A percentile compares a stretch with the other conserved stretches of the same genome.
Conservation (phyloP, 2,113 vertebrate species). For the Passer montanus region DNA sequence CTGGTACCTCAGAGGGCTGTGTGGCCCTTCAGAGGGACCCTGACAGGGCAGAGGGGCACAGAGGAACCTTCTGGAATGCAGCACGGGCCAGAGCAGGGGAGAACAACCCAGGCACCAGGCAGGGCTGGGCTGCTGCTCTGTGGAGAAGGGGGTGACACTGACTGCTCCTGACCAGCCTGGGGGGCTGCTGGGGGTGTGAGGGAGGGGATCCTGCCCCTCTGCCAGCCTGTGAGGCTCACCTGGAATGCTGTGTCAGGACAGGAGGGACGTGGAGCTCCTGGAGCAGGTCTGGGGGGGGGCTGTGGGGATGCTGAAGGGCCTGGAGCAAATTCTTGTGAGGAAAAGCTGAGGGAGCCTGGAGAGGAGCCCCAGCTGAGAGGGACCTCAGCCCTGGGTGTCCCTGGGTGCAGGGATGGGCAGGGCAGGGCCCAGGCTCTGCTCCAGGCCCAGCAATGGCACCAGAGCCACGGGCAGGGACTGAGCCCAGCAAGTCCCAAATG, state of each 20-base stretch:
- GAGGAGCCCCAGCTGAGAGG: not conserved
- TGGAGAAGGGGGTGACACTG: too few species aligned
- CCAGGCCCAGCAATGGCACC: not conserved
- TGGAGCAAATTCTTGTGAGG: not conserved
- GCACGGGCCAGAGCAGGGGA: not conserved
- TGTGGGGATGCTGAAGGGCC: not conserved
- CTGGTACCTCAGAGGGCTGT: too few species aligned
- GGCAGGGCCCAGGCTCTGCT: not conserved
- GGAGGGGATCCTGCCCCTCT: not conserved
- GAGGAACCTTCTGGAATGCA: not conserved
- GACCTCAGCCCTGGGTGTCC: not conserved
- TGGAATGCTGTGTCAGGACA: not conserved
- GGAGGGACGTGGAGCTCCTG: not conserved
- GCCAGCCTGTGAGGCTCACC: not conserved
- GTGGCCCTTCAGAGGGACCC: not conserved
- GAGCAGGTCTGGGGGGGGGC: not conserved
- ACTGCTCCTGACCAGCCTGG: not conserved
- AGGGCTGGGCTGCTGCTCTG: not conserved
- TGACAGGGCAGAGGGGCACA: rapidly evolving
- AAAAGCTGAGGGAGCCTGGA: not conserved
- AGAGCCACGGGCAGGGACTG: not conserved
- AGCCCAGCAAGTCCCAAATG: not conserved
- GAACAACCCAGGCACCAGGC: not conserved
- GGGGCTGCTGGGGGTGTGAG: not conserved
- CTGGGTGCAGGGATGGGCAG: not conserved